Evolutionary conservation across 1,140 invertebrate species (phyloP), one percentile per base, ranked within the genome.

Genomic region (Trichogramma pretiosum): DNA sequence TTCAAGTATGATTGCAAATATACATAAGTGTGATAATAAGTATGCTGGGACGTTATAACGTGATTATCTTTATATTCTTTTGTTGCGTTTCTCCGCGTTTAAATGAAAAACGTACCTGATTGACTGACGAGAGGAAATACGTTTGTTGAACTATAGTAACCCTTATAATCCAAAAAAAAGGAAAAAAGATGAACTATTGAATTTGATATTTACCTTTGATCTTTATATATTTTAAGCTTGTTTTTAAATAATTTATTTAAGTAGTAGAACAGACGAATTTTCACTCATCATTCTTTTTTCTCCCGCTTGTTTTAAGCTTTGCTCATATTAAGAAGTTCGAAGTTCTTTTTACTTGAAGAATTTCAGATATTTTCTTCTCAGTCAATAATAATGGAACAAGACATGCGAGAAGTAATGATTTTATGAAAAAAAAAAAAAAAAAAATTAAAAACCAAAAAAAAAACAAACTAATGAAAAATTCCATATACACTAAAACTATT

Each of bases 61-160:
- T 38, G n/a, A 42, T 13, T 5, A 36, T 42, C 8, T 7, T 41
- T 14, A 17, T 7, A 43, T 44, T 40, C 8, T 45, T 42, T 57
- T 55, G 47, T 56, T 57, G 54, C 46, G 58, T 59, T 56, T 59
- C 57, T 60, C 55, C 59, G 59, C 61, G 64, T 69, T 67, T 60
- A n/a, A n/a, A n/a, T n/a, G n/a, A n/a, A n/a, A n/a, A 67, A 67
- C 57, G 66, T 67, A 68, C 65, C 63, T 68, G 65, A 67, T 56
- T 56, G 59, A 66, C 58, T 64, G 58, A 64, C 54, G 63, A 58
- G 42, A 54, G 44, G 37, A 41, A 35, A n/a, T n/a, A n/a, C n/a
- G n/a, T n/a, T n/a, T n/a, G n/a, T n/a, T n/a, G n/a, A 50, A 46
- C 17, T 23, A 40, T 32, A 38, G 19, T 50, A n/a, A n/a, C n/a